These are phyloP conservation scores for Buphagus erythrorhynchus DNA, from an alignment of 2,797 vertebrate species.

Conservation along the genomic window DNA sequence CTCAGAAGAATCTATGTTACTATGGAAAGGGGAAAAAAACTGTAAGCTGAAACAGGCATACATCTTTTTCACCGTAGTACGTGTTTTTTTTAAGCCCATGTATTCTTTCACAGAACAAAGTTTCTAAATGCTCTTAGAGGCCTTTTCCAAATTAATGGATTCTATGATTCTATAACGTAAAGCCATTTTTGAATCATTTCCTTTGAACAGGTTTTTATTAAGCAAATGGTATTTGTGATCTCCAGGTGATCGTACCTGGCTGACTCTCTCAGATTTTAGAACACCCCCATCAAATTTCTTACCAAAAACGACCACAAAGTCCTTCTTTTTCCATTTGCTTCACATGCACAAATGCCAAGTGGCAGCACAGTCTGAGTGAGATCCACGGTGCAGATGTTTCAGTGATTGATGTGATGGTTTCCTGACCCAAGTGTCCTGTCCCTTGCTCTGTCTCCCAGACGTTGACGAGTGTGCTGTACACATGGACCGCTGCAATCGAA, in stretches of 20 bases:
- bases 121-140: neutral
- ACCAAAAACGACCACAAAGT: neutral
- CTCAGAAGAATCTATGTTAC: neutral
- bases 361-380: neutral
- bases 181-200: neutral
- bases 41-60: neutral
- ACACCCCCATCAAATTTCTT: neutral
- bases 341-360: neutral
- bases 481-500: constrained; percentile 49
- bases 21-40: neutral
- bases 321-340: neutral
- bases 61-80: neutral
- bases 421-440: fast-evolving
- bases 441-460: constrained; percentile 54
- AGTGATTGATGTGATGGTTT: neutral
- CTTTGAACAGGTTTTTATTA: neutral
- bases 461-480: constrained; percentile 71
- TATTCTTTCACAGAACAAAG: neutral
- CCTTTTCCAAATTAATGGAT: neutral
- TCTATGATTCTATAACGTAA: neutral
- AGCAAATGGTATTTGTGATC: neutral
- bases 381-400: neutral
- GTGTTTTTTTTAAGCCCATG: neutral
- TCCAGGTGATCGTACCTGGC: neutral
- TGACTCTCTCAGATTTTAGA: neutral